A percentile compares a stretch with the other conserved stretches of the same genome.
phyloP scores from a whole-genome alignment of 92 coral and sea anemone species.

The Bergia sp. region DNA sequence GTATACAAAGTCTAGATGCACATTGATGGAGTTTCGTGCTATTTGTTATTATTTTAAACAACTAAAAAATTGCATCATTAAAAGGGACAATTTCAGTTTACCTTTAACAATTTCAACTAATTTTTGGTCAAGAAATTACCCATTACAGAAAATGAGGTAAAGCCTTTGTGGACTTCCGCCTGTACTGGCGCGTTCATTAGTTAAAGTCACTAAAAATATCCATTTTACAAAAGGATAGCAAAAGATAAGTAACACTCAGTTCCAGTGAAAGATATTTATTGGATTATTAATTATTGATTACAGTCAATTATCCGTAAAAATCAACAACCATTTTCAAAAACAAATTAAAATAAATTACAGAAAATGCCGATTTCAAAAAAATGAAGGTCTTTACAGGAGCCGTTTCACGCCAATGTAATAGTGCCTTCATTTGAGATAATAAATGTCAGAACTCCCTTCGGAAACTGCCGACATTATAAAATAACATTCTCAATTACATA shows the following conservation, averaged over 20 bases:
- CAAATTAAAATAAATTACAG: not conserved
- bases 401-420: too few species aligned
- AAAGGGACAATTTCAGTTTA: not conserved
- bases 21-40: not conserved
- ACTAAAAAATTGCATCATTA: not conserved
- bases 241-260: too few species aligned
- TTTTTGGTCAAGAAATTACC: too few species aligned
- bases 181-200: too few species aligned
- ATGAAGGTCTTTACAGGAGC: too few species aligned
- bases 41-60: not conserved
- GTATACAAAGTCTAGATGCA: not conserved
- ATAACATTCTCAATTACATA: too few species aligned
- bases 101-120: not conserved
- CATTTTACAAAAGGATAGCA: not conserved
- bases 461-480: too few species aligned
- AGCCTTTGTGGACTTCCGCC: not conserved
- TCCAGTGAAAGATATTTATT: not conserved
- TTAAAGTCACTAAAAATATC: not conserved
- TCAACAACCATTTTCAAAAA: not conserved
- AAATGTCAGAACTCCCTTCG: too few species aligned
- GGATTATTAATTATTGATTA: not conserved
- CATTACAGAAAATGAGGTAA: not conserved
- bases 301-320: not conserved
- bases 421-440: too few species aligned
- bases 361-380: too few species aligned